Base-by-base conservation (phyloP, 2,888 invertebrate genomes). In the Drosophila nigritarsus region DNA sequence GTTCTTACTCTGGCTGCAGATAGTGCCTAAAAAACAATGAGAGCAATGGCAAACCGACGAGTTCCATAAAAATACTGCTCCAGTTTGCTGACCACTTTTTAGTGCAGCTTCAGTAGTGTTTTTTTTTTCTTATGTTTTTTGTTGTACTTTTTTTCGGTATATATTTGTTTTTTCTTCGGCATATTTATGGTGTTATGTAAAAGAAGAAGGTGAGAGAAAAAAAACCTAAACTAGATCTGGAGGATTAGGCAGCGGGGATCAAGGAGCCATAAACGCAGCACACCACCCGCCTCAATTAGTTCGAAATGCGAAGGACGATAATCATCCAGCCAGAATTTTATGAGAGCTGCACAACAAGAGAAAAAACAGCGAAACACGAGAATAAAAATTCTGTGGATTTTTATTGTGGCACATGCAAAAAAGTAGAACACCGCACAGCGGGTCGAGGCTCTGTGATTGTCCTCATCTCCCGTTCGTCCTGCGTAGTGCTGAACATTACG, bases 201-300 rank as follows among this genome's bases (percentile, higher is more conserved):
- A 30, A 36, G 36, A 45, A n/a, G 36, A 30, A 40, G 40, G 40
- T 42, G 40, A 42, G 7, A 36, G 15, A 50, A 27, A 59, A 73
- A 77, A 78, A 76, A 78, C 78, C 65, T 49, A 65, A 78, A 78
- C 77, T 78, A 78, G 79, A 78, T 71, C 75, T 75, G n/a, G 71
- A 68, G 68, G 65, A 79, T 68, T 79, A 79, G 53, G 62, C 71
- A 59, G 49, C 65, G 53, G 50, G 59, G 38, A 65, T 59, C 66
- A 66, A 58, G 70, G 54, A n/a, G 63, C 63, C 72, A 78, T 75
- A 80, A 73, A 79, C 29, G 30, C 32, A 32, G 49, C 18, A 15
- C 86, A 81, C 87, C 87, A 83, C 82, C 88, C 86, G 88, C 80
- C 83, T 85, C 71, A 85, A 88, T 88, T 86, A 86, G 82, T 82